Evolutionary conservation across 2,797 vertebrate genomes (phyloP).

Genomic region (Molothrus ater): DNA sequence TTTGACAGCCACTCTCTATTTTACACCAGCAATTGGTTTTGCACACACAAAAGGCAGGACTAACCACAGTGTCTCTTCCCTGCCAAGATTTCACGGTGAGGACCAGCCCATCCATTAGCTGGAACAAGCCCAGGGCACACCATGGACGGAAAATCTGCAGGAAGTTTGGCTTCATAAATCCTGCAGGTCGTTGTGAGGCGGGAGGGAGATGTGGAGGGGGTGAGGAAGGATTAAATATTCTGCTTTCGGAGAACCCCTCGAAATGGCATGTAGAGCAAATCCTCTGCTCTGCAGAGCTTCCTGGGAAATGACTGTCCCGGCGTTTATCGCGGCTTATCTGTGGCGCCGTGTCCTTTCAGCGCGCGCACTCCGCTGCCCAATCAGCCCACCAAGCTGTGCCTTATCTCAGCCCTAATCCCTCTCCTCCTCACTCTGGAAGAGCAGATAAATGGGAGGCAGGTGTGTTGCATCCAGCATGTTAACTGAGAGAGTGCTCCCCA

Average conservation of each 20-base stretch:
- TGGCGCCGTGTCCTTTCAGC: accelerated
- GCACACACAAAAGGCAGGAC: accelerated
- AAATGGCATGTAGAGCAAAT: background rate
- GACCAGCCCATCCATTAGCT: background rate
- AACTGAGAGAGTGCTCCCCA: slow-evolving; percentile 33
- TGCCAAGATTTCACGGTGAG: accelerated
- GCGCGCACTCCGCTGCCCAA: background rate
- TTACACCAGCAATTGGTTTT: background rate
- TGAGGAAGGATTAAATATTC: background rate
- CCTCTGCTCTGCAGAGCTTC: background rate
- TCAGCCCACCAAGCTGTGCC: background rate
- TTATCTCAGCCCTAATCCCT: background rate
- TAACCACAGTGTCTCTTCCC: background rate
- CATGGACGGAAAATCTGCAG: accelerated
- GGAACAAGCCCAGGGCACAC: background rate
- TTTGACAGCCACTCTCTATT: background rate
- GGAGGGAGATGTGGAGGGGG: background rate
- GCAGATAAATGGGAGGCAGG: slow-evolving; percentile 54
- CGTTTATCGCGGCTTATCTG: background rate
- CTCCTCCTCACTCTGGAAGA: slow-evolving; percentile 6
- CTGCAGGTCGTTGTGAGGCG: background rate
- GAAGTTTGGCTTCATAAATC: background rate
- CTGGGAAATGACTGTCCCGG: background rate
- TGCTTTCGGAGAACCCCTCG: background rate
- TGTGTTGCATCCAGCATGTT: background rate